These are phyloP conservation scores for Napeogenes sylphis DNA, from an alignment of 2,888 invertebrate species.

Conservation along the genomic window DNA sequence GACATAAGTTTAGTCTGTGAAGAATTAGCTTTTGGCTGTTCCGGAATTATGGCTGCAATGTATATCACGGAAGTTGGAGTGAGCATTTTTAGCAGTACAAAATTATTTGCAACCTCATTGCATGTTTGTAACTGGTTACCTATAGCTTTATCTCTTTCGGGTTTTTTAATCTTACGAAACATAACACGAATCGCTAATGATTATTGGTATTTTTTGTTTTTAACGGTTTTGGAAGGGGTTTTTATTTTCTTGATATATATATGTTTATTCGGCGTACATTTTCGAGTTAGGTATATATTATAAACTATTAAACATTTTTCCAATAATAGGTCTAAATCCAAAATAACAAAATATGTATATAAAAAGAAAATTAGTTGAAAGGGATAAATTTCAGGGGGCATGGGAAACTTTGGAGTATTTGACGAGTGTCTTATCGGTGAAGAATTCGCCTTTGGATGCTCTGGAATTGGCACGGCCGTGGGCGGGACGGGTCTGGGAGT, in stretches of 20 bases:
- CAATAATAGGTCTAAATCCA: too few species aligned
- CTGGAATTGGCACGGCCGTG: constrained; percentile 69
- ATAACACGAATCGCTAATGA: too few species aligned
- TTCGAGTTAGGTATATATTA: too few species aligned
- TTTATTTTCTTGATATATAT: too few species aligned
- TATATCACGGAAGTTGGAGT: constrained; percentile 88
- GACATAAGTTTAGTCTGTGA: constrained; percentile 89
- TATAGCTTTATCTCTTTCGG: too few species aligned
- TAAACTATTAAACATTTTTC: too few species aligned
- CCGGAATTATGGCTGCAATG: constrained; percentile 93
- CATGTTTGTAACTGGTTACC: constrained; percentile 2
- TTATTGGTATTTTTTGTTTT: too few species aligned
- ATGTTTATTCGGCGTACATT: too few species aligned
- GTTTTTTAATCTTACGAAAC: too few species aligned
- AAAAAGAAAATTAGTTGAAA: constrained; percentile 11
- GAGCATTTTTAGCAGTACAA: constrained; percentile 36
- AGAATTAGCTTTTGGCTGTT: constrained; percentile 93
- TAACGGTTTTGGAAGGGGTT: too few species aligned
- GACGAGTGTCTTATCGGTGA: constrained; percentile 78
- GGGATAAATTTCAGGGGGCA: constrained; percentile 64
- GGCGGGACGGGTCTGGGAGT: constrained; percentile 36
- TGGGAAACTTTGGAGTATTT: constrained; percentile 68
- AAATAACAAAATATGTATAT: background rate
- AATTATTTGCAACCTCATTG: constrained; percentile 1
- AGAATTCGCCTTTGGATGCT: constrained; percentile 81